Conservation (phyloP, 2,888 invertebrate species). For the Thelaira solivaga region DNA sequence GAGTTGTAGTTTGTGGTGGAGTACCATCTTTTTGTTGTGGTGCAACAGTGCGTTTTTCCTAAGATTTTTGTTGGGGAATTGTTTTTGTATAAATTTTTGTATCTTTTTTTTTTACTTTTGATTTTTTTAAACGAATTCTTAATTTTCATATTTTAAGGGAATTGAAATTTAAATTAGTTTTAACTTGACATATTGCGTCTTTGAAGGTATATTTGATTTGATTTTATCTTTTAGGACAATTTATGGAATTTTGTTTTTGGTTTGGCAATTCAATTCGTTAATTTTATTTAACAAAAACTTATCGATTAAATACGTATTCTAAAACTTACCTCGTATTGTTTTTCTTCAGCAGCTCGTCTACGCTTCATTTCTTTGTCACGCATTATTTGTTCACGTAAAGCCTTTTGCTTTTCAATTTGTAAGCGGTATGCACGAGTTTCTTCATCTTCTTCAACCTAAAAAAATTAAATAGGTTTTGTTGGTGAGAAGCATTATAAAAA, state of each 20-base stretch:
- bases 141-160: conserved; percentile 25
- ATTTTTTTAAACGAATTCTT: conserved; percentile 34
- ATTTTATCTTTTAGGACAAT: background rate
- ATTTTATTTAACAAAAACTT: too few relatives aligned
- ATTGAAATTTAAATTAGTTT: conserved; percentile 56
- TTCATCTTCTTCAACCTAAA: conserved; percentile 77
- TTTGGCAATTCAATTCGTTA: background rate
- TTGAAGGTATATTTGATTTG: background rate
- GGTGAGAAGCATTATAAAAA: too few relatives aligned
- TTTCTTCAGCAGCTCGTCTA: conserved; percentile 76
- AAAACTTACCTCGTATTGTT: conserved; percentile 74
- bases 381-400: conserved; percentile 77
- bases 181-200: conserved; percentile 3
- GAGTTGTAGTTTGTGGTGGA: conserved; percentile 33
- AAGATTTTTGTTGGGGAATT: conserved; percentile 64
- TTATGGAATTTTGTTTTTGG: background rate
- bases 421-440: conserved; percentile 77
- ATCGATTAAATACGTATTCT: background rate
- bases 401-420: conserved; percentile 78
- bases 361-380: conserved; percentile 78
- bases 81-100: conserved; percentile 68
- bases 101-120: conserved; percentile 34
- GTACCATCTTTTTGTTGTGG: conserved; percentile 61
- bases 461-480: background rate
- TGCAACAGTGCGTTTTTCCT: conserved; percentile 55